Evolutionary conservation across 2,113 vertebrate genomes (phyloP), one percentile per base, ranked within the genome.

Genomic region (Thalassarche chlororhynchos): DNA sequence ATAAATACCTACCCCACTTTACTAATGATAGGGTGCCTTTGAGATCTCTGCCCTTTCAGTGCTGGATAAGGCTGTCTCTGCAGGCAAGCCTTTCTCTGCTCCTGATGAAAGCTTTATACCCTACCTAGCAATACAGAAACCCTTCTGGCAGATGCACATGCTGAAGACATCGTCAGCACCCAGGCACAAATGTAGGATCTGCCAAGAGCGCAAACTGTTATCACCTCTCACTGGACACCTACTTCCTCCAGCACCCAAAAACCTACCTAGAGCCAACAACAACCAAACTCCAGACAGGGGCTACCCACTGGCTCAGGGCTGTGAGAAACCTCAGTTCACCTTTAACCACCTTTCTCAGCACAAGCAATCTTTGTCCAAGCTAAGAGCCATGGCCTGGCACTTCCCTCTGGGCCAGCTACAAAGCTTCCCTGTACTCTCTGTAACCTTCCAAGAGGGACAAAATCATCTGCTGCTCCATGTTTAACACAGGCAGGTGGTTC

Each of bases 301-400:
- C 74, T 95, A 28, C 60, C 52, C 80, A 58, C 84, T 81, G 66
- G 65, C 88, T 88, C 57, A 61, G 71, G 60, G 34, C 89, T 89
- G 40, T 32, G 55, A 65, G 44, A 87, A 97, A 87, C 97, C 95
- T 95, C 52, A 28, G 61, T 51, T 96, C 76, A 96, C 91, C 93
- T 93, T 75, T 64, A 87, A 91, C 81, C 38, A 91, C 77, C 40
- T 87, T 84, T 75, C 77, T 65, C 29, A 87, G 77, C 77, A 97
- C 89, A 96, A 94, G 44, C 66, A 64, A 72, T 40, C 93, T 87
- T 93, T 94, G 93, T 96, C 57, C 1, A 2, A 87, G 87, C 47
- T 47, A 44, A 94, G 61, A 94, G 66, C 69, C 84, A 78, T 0
- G 5, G 57, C 76, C 76, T 91, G 84, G 77, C 72, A 47, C 52